These are phyloP conservation scores for Dinomys branickii DNA, from an alignment of 2,113 vertebrate species.

Conservation along the genomic window DNA sequence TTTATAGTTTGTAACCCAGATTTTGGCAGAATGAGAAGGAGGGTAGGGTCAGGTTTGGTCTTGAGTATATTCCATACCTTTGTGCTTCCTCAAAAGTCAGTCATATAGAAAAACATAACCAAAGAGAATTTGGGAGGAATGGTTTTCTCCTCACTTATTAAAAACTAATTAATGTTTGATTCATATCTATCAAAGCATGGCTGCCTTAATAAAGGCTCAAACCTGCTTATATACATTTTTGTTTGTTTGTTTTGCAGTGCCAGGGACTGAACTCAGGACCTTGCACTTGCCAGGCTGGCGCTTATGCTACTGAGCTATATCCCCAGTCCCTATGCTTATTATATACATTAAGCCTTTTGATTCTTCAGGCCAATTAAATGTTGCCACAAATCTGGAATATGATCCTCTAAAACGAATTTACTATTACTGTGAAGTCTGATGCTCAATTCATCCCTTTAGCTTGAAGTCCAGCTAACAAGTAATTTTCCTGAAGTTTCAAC, in stretches of 20 bases:
- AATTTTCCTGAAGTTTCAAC: not conserved
- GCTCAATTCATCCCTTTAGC: not conserved
- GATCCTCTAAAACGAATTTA: not conserved
- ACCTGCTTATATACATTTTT: not conserved
- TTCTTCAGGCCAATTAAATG: not conserved
- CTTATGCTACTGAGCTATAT: too few species aligned
- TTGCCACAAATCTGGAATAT: not conserved
- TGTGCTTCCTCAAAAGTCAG: not conserved
- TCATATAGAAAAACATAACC: not conserved
- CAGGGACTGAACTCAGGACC: too few species aligned
- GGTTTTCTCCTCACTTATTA: not conserved
- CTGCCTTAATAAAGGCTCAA: not conserved
- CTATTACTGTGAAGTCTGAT: not conserved
- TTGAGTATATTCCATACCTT: not conserved
- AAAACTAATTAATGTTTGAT: not conserved
- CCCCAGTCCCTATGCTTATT: too few species aligned
- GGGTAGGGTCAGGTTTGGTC: not conserved
- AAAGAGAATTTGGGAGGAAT: not conserved
- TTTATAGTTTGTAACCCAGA: not conserved
- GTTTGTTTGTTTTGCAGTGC: too few species aligned
- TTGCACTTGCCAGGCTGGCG: too few species aligned
- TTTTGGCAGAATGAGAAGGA: not conserved
- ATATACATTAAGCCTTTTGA: not conserved
- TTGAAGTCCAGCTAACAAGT: not conserved
- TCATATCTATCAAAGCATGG: not conserved